These are phyloP conservation scores for Schizopygopsis malacanthus DNA, from an alignment of 2,797 vertebrate species.

Conservation along the genomic window DNA sequence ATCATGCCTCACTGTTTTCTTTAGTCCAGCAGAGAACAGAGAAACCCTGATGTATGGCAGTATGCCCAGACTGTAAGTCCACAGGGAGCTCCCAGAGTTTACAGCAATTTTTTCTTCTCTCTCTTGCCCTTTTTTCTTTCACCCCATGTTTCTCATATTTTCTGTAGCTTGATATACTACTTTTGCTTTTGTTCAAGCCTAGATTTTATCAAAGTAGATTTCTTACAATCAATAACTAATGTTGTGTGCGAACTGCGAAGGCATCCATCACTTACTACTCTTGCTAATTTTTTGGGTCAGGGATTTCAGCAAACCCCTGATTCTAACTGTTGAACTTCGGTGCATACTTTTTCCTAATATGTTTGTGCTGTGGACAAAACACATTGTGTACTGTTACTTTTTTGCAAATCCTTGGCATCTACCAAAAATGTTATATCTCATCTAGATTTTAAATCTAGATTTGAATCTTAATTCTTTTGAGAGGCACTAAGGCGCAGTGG, in stretches of 20 bases:
- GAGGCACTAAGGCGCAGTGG: conserved; percentile 34
- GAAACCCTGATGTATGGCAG: conserved; percentile 61
- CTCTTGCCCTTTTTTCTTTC: conserved; percentile 46
- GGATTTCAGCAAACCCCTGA: not conserved
- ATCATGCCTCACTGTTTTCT: conserved; percentile 52
- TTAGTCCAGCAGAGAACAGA: conserved; percentile 53
- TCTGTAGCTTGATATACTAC: conserved; percentile 29
- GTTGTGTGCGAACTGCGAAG: not conserved
- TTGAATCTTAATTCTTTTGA: conserved; percentile 31
- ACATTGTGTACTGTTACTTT: not conserved
- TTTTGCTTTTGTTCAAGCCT: not conserved
- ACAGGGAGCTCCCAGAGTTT: conserved; percentile 62
- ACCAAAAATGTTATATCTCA: not conserved
- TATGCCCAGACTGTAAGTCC: conserved; percentile 57
- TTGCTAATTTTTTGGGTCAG: not conserved
- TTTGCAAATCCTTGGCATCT: not conserved
- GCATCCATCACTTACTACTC: not conserved
- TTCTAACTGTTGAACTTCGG: not conserved
- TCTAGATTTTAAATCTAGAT: conserved; percentile 9
- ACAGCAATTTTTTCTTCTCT: conserved; percentile 51
- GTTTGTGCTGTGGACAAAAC: not conserved
- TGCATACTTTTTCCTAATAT: not conserved
- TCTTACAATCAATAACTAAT: not conserved
- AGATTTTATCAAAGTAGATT: not conserved
- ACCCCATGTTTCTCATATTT: conserved; percentile 51